A percentile compares a stretch with the other conserved stretches of the same genome.
Conservation (phyloP, 1,140 invertebrate genomes). For the Apis cerana region DNA sequence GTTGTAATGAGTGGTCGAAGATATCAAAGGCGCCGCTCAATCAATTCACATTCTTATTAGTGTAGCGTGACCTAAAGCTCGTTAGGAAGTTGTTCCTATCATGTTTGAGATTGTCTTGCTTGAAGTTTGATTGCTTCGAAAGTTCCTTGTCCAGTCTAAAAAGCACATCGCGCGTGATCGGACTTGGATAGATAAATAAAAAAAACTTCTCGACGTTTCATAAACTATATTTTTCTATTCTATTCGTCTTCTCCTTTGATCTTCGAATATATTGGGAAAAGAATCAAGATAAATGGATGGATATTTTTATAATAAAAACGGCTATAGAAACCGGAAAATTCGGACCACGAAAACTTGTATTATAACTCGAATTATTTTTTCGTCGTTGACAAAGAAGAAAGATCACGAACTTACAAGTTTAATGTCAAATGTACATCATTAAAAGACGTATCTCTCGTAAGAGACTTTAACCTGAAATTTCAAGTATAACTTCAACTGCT, state of each 20-base stretch:
- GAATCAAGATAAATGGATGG: too few species aligned
- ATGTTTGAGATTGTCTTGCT: not conserved
- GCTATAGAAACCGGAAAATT: not conserved
- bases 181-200: not conserved
- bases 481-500: not conserved
- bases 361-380: too few species aligned
- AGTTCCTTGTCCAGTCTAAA: not conserved
- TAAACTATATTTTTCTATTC: not conserved
- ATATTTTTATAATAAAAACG: too few species aligned
- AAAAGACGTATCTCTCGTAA: not conserved
- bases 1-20: not conserved
- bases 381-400: not conserved
- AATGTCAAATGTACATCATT: not conserved
- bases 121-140: conserved; percentile 34
- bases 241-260: not conserved
- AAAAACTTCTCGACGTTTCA: not conserved
- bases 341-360: not conserved
- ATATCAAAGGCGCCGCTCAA: not conserved
- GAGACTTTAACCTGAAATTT: not conserved
- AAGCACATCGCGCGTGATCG: not conserved
- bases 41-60: conserved; percentile 15
- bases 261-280: too few species aligned
- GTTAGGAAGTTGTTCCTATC: conserved; percentile 15
- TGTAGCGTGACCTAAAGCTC: conserved; percentile 20
- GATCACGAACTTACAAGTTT: not conserved